Evolutionary conservation across 2,888 invertebrate genomes (phyloP).

Genomic region (Patella ulyssiponensis): DNA sequence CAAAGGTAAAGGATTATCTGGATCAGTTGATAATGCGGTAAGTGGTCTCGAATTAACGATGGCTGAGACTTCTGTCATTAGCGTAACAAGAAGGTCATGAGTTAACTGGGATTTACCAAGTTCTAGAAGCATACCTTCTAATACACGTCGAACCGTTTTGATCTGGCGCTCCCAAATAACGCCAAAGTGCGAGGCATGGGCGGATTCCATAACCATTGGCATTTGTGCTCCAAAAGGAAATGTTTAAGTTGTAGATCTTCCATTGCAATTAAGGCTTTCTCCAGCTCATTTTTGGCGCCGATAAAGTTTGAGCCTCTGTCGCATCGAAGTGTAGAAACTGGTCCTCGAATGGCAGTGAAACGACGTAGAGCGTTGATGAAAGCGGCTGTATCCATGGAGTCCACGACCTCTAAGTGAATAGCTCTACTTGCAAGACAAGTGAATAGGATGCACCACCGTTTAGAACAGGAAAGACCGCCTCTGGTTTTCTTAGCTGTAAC

Average conservation of each 20-base stretch:
- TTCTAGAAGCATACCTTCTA: constrained; percentile 2
- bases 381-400: constrained; percentile 14
- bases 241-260: not conserved
- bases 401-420: constrained; percentile 18
- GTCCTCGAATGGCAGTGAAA: constrained; percentile 12
- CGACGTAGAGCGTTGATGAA: constrained; percentile 23
- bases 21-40: constrained; percentile 20
- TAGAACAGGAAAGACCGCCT: not conserved
- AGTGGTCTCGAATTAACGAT: too few species aligned
- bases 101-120: not conserved
- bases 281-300: constrained; percentile 9
- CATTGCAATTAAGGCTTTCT: not conserved
- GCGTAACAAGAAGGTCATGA: not conserved
- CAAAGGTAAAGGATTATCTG: constrained; percentile 17
- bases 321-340: not conserved
- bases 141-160: not conserved
- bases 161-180: constrained; percentile 4
- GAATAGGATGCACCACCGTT: constrained; percentile 22
- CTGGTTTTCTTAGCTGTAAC: constrained; percentile 4
- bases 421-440: constrained; percentile 16
- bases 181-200: not conserved
- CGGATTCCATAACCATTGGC: not conserved
- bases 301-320: constrained; percentile 21
- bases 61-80: too few species aligned
- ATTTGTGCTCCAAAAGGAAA: not conserved